These are phyloP conservation scores for Acronicta psi DNA, from an alignment of 2,888 invertebrate species.

Conservation along the genomic window DNA sequence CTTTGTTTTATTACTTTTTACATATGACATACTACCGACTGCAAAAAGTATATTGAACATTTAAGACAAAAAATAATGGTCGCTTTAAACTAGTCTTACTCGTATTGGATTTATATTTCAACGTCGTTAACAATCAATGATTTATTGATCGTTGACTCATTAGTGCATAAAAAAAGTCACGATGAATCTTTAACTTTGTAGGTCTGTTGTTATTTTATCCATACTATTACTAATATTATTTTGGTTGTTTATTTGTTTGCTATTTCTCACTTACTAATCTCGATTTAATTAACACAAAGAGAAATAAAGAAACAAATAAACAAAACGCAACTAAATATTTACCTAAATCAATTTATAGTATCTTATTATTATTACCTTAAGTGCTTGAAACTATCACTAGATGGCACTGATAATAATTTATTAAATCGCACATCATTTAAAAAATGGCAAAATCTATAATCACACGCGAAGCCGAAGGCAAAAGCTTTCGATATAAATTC, in stretches of 20 bases:
- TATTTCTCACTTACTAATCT: no score
- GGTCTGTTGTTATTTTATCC: conserved; percentile 6
- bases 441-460: no score
- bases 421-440: no score
- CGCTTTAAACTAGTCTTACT: conserved; percentile 24
- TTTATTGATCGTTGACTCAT: conserved; percentile 37
- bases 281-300: no score
- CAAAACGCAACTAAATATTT: no score
- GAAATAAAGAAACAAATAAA: no score
- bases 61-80: conserved; percentile 36
- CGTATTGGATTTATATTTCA: conserved; percentile 46
- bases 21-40: conserved; percentile 25
- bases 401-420: no score
- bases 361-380: no score
- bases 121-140: conserved; percentile 47
- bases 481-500: conserved; percentile 2
- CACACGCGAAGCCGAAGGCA: background rate
- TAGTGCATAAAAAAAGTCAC: conserved; percentile 22
- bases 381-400: no score
- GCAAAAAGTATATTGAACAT: conserved; percentile 31
- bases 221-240: no score
- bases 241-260: no score
- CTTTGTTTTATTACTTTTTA: conserved; percentile 20
- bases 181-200: conserved; percentile 8
- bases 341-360: no score